These are phyloP conservation scores for Pelvicachromis taeniatus DNA, from an alignment of 2,113 vertebrate genomes.

Conservation along the genomic window DNA sequence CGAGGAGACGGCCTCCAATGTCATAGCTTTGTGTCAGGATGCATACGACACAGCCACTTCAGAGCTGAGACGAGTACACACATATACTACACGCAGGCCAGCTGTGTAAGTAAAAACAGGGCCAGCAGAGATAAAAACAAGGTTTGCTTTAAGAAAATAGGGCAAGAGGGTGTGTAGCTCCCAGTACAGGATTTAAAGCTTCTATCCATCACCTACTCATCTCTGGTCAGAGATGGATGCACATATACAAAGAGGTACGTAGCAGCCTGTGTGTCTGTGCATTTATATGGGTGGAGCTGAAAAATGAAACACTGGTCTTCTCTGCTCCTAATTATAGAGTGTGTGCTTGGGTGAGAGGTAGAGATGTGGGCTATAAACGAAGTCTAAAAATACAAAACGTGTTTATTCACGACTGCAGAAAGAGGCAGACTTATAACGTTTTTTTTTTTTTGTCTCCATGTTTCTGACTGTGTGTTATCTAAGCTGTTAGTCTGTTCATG, in stretches of 20 bases:
- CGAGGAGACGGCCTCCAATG: slow-evolving; percentile 35
- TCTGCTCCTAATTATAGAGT: slow-evolving; percentile 55
- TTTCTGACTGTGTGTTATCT: slow-evolving; percentile 5
- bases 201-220: slow-evolving; percentile 4
- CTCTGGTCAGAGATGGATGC: neutral
- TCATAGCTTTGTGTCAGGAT: slow-evolving; percentile 39
- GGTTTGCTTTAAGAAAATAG: slow-evolving; percentile 20
- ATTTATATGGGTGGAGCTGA: slow-evolving; percentile 39
- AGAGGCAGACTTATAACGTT: neutral
- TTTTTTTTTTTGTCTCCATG: neutral
- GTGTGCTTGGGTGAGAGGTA: slow-evolving; percentile 21
- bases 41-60: slow-evolving; percentile 14
- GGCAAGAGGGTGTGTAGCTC: neutral
- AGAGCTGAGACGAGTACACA: neutral
- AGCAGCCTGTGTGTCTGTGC: neutral
- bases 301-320: slow-evolving; percentile 32
- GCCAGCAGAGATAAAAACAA: neutral
- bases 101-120: neutral
- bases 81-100: neutral
- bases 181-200: slow-evolving; percentile 25
- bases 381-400: slow-evolving; percentile 48
- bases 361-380: slow-evolving; percentile 4
- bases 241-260: neutral
- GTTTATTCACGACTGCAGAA: slow-evolving; percentile 15
- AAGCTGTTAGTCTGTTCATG: slow-evolving; percentile 18